These are phyloP conservation scores for Incurvaria masculella DNA, from an alignment of 2,888 invertebrate species.

Conservation along the genomic window DNA sequence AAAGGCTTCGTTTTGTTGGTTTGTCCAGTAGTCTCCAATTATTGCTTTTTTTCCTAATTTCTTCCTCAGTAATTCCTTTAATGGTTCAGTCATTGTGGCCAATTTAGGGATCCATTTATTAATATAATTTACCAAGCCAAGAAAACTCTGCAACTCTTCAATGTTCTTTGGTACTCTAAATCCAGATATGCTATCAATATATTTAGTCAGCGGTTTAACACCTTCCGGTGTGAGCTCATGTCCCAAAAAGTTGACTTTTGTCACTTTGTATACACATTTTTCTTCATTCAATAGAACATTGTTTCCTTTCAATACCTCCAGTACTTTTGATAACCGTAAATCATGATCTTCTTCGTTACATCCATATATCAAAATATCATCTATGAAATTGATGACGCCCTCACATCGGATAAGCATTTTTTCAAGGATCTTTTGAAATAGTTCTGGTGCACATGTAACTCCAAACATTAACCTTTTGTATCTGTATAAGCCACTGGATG, in stretches of 20 bases:
- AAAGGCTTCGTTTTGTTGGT: neutral
- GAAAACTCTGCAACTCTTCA: constrained; percentile 6
- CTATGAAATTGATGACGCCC: neutral
- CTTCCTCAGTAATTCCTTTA: constrained; percentile 8
- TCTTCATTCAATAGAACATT: neutral
- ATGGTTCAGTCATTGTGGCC: constrained; percentile 5
- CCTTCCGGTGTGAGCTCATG: constrained; percentile 2
- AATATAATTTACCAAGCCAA: constrained; percentile 4
- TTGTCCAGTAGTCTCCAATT: constrained; percentile 2
- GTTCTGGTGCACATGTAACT: constrained; percentile 21
- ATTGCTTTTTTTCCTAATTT: neutral
- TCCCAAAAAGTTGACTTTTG: constrained; percentile 4
- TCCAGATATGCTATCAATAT: neutral
- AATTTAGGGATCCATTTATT: constrained; percentile 7
- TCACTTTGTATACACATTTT: neutral
- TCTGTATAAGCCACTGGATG: constrained; percentile 22
- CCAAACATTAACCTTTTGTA: constrained; percentile 28
- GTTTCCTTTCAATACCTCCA: neutral
- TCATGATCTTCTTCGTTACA: constrained; percentile 4
- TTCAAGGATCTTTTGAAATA: constrained; percentile 4
- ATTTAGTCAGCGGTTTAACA: constrained; percentile 1
- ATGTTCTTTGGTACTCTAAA: constrained; percentile 5
- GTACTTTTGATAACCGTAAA: neutral
- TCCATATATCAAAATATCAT: constrained; percentile 11
- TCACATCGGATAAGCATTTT: constrained; percentile 16